Evolutionary conservation across 2,888 invertebrate species (phyloP).

Genomic region (Teleiodes luculella): DNA sequence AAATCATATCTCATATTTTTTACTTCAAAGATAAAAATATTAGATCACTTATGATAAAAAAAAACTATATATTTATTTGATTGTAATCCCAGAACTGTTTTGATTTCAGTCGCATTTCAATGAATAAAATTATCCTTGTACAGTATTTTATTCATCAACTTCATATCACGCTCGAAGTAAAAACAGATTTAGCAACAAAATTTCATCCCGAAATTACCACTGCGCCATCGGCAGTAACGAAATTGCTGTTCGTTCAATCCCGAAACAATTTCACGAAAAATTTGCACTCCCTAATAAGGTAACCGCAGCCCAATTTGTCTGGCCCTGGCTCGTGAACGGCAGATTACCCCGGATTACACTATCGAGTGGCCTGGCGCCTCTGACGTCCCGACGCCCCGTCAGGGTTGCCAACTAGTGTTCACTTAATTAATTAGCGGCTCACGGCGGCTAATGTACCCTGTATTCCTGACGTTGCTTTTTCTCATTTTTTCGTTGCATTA

Average conservation of each 20-base stretch:
- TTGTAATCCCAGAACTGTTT: too few species aligned
- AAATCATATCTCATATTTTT: too few species aligned
- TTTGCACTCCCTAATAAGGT: constrained; percentile 31
- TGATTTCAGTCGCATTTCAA: too few species aligned
- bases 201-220: neutral
- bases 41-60: too few species aligned
- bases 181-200: neutral
- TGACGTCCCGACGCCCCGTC: constrained; percentile 19
- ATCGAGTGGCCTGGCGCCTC: constrained; percentile 24
- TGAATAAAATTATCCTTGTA: too few species aligned
- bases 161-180: neutral
- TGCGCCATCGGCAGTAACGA: neutral
- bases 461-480: neutral
- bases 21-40: too few species aligned
- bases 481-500: too few species aligned
- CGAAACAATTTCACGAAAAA: constrained; percentile 38
- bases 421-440: neutral
- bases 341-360: constrained; percentile 33
- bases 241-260: constrained; percentile 21
- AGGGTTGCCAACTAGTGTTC: neutral
- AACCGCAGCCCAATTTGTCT: constrained; percentile 35
- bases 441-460: neutral
- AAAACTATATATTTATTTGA: too few species aligned
- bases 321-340: constrained; percentile 30
- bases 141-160: neutral